Evolutionary conservation across 1,140 invertebrate species (phyloP), one percentile per base, ranked within the genome.

Genomic region (Druon quercuslanigerum): DNA sequence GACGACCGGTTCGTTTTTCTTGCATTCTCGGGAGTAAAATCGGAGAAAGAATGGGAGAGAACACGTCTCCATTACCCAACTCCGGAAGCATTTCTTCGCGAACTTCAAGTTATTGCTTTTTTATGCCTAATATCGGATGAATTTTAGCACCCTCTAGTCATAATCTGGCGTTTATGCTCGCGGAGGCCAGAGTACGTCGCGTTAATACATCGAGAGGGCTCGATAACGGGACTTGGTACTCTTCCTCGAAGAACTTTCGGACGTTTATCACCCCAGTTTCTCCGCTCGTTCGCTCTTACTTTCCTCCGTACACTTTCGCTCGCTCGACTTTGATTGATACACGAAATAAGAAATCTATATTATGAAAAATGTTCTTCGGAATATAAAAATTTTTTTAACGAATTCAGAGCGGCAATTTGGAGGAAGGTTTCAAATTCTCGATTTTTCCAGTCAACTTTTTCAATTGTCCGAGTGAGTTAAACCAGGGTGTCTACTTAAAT

Each of bases 171-270:
- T 83, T 81, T 79, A 83, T 81, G 72, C 79, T 81, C 79, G 72
- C 77, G 72, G 52, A 57, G 76, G 72, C 20, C 78, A 71, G 72
- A 74, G 51, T 71, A 73, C 56, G 73, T 60, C 17, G 46, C 77
- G 75, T 79, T 83, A 83, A 83, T 80, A 71, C 77, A 83, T 80
- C 79, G 79, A 79, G 77, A 77, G 77, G 66, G 82, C 70, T 83
- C 79, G 77, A 80, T 80, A 80, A 83, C 77, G 60, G 75, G 80
- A 79, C 78, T 79, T 54, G 73, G 75, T 79, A 80, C 74, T 81
- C 72, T 71, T 76, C 54, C 76, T 76, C 72, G 60, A 79, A 7
- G 57, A 83, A 79, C 78, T 79, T 73, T 75, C 76, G 54, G 77
- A 75, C 75, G 77, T 75, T 77, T 33, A 33, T 33, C 25, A 75